Evolutionary conservation across 1,140 invertebrate genomes (phyloP).

Genomic region (Uloborus diversus): DNA sequence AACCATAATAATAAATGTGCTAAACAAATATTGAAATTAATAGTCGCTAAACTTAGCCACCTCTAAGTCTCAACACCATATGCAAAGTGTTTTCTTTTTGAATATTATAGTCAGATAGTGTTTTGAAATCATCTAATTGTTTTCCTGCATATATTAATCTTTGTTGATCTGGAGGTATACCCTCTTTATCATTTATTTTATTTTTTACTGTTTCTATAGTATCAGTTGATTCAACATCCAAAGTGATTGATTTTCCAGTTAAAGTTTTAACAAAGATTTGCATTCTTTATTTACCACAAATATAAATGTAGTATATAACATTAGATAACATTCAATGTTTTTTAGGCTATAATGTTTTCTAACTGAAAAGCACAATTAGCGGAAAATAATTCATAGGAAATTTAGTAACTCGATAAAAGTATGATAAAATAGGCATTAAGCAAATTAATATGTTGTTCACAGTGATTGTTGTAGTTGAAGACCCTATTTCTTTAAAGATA

Average conservation of each 20-base stretch:
- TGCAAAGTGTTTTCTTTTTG: constrained; percentile 91
- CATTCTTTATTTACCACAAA: constrained; percentile 3
- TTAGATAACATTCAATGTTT: not conserved
- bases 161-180: constrained; percentile 68
- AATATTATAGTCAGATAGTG: constrained; percentile 78
- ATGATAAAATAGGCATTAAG: too few species aligned
- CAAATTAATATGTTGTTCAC: not conserved
- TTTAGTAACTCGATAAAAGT: too few species aligned
- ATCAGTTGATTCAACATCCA: constrained; percentile 74
- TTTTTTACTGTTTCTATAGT: constrained; percentile 79
- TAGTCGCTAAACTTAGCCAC: too few species aligned
- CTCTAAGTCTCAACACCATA: constrained; percentile 77
- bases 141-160: constrained; percentile 70
- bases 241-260: constrained; percentile 68
- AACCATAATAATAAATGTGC: not conserved
- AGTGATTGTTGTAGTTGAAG: too few species aligned
- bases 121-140: constrained; percentile 69
- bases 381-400: too few species aligned
- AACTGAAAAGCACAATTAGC: not conserved
- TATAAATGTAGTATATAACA: not conserved
- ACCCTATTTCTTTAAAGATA: too few species aligned
- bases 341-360: not conserved
- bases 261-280: constrained; percentile 66
- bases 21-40: not conserved
- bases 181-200: constrained; percentile 18